Evolutionary conservation across 2,888 invertebrate genomes (phyloP).

Genomic region (Tenthredo distinguenda): DNA sequence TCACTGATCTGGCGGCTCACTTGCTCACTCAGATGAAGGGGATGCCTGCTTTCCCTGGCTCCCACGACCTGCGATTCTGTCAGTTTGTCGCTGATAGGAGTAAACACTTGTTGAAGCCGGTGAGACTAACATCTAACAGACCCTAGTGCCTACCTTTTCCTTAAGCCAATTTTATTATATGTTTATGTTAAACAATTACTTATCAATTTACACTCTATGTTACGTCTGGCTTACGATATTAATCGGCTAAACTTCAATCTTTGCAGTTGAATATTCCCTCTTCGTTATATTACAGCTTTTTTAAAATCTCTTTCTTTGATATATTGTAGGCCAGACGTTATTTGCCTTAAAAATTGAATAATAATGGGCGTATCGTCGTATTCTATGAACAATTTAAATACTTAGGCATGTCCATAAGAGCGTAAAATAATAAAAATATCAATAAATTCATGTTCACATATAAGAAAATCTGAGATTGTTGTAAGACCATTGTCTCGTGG

Average conservation of each 20-base stretch:
- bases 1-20: conserved; percentile 77
- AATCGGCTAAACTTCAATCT: background rate
- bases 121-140: conserved; percentile 82
- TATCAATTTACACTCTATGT: background rate
- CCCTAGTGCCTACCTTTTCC: conserved; percentile 68
- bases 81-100: conserved; percentile 98
- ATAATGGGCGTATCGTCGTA: background rate
- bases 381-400: background rate
- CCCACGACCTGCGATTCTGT: conserved; percentile 96
- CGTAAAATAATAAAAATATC: background rate
- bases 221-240: conserved; percentile 54
- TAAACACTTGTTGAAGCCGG: conserved; percentile 97
- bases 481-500: background rate
- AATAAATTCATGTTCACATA: background rate
- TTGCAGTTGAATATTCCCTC: background rate
- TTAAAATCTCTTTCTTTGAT: background rate
- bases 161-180: conserved; percentile 11
- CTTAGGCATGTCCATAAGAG: conserved; percentile 1
- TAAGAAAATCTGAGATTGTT: background rate
- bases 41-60: conserved; percentile 94
- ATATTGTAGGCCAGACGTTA: conserved; percentile 44
- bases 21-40: conserved; percentile 92
- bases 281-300: background rate
- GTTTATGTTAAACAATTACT: background rate
- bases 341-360: background rate